Base-by-base conservation (phyloP, 2,113 vertebrate species). In the Phocoena phocoena region DNA sequence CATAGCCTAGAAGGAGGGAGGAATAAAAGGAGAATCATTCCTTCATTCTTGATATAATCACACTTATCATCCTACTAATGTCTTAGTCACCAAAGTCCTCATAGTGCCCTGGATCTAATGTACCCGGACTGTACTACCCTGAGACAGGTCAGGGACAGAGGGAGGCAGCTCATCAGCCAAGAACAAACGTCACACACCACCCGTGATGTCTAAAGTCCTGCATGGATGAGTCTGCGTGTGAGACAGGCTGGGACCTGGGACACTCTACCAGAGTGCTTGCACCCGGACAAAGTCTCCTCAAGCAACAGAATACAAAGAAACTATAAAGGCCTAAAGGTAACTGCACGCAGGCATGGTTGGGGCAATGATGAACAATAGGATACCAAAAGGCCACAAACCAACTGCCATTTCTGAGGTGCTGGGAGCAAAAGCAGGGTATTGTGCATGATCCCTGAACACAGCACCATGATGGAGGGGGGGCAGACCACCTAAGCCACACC, bases 1-100 rank as follows among this genome's bases (percentile, higher is more conserved):
- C 65, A 67, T 23, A 85, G 65, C 26, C 44, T 93, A 93, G 53
- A 89, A 28, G 70, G 74, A 93, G 53, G 38, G 36, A 94, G 2
- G 28, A 71, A 93, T 90, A 74, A 87, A 95, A 95, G 36, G 68
- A 68, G 58, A 90, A 36, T 15, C 2, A 82, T 87, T 87, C 10
- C 33, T 96, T 95, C 44, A 62, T 79, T 94, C 55, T 65, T 90
- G 38, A 47, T 38, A 15, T 58, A 88, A 36, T 70, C 50, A 90
- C 53, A 31, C 23, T 50, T 85, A 17, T 31, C 28, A 47, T 60
- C 23, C 17, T 62, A 70, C 20, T 20, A 53, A 47, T n/a, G 17
- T 33, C 23, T 33, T 53, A 36, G 17, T 20, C 7, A 68, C 15
- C 26, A 71, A 53, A 44, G 13, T 36, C 18, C 20, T 60, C 50